These are phyloP conservation scores for Netta rufina DNA, from an alignment of 2,797 vertebrate genomes.

Conservation along the genomic window DNA sequence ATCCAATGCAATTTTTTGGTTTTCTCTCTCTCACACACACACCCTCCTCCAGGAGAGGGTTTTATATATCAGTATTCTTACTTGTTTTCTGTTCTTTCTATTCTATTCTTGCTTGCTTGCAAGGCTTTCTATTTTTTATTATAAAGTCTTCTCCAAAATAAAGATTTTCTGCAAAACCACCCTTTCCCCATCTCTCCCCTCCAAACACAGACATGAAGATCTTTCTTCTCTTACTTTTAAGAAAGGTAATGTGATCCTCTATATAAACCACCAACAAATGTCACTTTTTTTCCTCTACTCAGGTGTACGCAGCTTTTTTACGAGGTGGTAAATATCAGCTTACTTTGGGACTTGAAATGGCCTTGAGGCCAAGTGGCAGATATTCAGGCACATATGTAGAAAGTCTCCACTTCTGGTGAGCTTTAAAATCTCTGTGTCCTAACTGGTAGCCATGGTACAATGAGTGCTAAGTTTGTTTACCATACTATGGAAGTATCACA, in stretches of 20 bases:
- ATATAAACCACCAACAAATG: slow-evolving; percentile 69
- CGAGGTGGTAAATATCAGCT: slow-evolving; percentile 80
- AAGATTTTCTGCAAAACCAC: not conserved
- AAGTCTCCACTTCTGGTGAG: not conserved
- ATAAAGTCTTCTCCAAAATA: not conserved
- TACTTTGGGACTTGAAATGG: slow-evolving; percentile 69
- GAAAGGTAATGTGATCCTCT: slow-evolving; percentile 62
- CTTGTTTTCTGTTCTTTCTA: not conserved
- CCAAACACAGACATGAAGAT: slow-evolving; percentile 39
- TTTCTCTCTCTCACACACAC: not conserved
- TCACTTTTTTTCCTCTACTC: slow-evolving; percentile 66
- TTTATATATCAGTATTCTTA: not conserved
- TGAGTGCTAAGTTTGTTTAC: not conserved
- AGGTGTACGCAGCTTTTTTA: slow-evolving; percentile 78
- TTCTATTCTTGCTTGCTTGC: not conserved
- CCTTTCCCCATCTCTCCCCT: not conserved
- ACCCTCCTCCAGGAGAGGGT: not conserved
- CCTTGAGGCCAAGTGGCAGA: slow-evolving; percentile 52
- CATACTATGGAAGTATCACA: accelerated
- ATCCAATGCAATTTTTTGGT: not conserved
- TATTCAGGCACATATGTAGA: slow-evolving; percentile 13
- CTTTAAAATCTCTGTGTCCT: not conserved
- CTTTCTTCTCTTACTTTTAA: slow-evolving; percentile 60
- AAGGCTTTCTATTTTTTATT: not conserved
- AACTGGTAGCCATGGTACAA: not conserved